A percentile compares a stretch with the other conserved stretches of the same genome.
These are phyloP conservation scores for Leptopilina boulardi DNA, from an alignment of 1,140 invertebrate genomes.

Conservation along the genomic window DNA sequence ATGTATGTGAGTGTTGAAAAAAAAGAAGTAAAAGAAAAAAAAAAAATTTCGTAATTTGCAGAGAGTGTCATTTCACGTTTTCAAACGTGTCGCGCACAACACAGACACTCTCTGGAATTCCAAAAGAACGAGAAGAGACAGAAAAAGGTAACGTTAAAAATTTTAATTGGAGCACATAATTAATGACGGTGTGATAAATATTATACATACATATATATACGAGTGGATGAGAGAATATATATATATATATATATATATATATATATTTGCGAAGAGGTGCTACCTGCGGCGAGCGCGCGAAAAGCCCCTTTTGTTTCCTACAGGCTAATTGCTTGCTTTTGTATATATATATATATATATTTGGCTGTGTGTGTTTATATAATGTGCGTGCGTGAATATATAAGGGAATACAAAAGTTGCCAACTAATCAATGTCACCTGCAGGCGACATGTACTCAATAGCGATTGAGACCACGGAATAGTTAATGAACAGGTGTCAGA, in stretches of 20 bases:
- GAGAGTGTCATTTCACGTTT: conserved; percentile 20
- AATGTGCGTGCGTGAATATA: background rate
- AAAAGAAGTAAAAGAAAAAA: conserved; percentile 1
- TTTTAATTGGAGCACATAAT: conserved; percentile 27
- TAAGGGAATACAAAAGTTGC: conserved; percentile 24
- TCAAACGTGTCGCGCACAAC: conserved; percentile 4
- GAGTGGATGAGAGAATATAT: background rate
- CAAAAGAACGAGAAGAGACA: background rate
- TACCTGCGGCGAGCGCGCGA: conserved; percentile 1
- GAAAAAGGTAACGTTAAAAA: conserved; percentile 11
- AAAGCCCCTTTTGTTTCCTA: conserved; percentile 9
- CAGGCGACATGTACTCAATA: conserved; percentile 27
- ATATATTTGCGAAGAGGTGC: background rate
- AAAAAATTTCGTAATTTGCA: conserved; percentile 25
- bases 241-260: too few species aligned
- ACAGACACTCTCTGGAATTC: conserved; percentile 6
- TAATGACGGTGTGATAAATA: conserved; percentile 30
- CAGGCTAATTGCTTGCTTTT: conserved; percentile 13
- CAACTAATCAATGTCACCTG: conserved; percentile 28
- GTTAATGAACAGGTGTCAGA: conserved; percentile 32
- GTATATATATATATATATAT: background rate
- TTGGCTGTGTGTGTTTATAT: background rate
- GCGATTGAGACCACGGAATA: conserved; percentile 20
- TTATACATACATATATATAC: background rate
- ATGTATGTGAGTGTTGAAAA: background rate